Base-by-base conservation (phyloP, 2,113 vertebrate genomes). In the Proteles cristata region DNA sequence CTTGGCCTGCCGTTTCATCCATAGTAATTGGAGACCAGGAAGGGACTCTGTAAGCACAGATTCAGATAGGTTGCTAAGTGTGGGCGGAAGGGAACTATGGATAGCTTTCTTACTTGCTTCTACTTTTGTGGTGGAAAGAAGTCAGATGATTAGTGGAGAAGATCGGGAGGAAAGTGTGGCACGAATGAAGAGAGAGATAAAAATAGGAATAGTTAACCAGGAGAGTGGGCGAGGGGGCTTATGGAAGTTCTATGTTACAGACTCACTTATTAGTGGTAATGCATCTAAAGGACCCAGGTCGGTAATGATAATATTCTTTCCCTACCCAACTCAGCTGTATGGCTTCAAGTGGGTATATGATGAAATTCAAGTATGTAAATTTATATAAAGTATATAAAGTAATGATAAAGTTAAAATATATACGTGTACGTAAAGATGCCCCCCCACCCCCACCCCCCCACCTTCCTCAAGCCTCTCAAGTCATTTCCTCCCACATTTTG, bases 1-100 rank as follows among this genome's bases (percentile, higher is more conserved):
- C 14, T 7, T n/a, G 68, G 15, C 55, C n/a, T 89, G 63, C 87
- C 10, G 15, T 25, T 74, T 43, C 66, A 8, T 19, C 31, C 12
- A 5, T 15, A 6, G 10, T 76, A 19, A 33, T 2, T 0, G 0
- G 9, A 5, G 11, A 71, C 5, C 11, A 39, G 21, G 12, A 9
- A 25, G 55, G 33, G n/a, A 7, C 11, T 63, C 33, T 23, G 10
- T 11, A 7, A 25, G 53, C 39, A 81, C 31, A 81, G 76, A 63
- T 15, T 45, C 58, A 39, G 43, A 26, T 55, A 21, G 33, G 31
- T 3, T 61, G 17, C 10, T 58, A 16, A 53, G 14, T 25, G 50
- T 69, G 39, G 48, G 26, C 6, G 21, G 58, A 35, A 48, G 35
- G 15, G 31, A 33, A 35, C 21, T 21, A 7, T 21, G 61, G 10